Evolutionary conservation across 1,140 invertebrate species (phyloP).

Genomic region (Drosophila ohnishii): DNA sequence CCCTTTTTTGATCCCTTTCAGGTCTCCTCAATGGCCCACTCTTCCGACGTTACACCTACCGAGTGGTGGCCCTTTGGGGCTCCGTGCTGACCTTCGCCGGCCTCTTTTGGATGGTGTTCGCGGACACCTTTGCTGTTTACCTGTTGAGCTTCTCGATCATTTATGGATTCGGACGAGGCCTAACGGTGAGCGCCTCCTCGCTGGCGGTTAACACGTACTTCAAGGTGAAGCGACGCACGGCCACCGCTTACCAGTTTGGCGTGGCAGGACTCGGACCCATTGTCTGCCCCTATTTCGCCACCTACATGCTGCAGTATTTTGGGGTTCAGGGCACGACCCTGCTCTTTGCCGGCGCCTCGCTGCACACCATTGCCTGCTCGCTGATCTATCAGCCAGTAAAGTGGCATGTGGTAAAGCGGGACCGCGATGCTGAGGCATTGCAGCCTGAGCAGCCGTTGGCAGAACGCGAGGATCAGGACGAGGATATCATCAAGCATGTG

Average conservation of each 20-base stretch:
- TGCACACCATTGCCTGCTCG: conserved; percentile 85
- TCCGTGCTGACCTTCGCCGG: conserved; percentile 85
- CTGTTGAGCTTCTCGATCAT: conserved; percentile 86
- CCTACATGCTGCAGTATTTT: conserved; percentile 84
- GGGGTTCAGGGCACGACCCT: conserved; percentile 85
- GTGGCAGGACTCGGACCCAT: conserved; percentile 86
- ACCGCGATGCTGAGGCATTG: conserved; percentile 71
- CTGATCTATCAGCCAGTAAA: conserved; percentile 87
- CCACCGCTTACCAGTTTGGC: conserved; percentile 85
- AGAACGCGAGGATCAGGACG: conserved; percentile 59
- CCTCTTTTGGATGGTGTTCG: conserved; percentile 85
- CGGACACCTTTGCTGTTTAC: conserved; percentile 85
- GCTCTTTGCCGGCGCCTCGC: conserved; percentile 85
- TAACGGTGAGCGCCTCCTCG: conserved; percentile 86
- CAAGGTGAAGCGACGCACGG: conserved; percentile 85
- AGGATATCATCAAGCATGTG: conserved; percentile 81
- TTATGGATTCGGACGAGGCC: conserved; percentile 86
- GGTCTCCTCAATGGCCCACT: conserved; percentile 87
- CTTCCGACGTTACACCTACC: conserved; percentile 86
- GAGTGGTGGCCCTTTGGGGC: conserved; percentile 86
- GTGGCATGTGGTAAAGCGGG: conserved; percentile 85
- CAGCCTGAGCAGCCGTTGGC: conserved; percentile 35
- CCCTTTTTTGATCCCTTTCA: background rate
- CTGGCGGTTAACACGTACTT: conserved; percentile 86
- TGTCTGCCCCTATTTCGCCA: conserved; percentile 85